Conservation (phyloP, 2,888 invertebrate genomes). For the Platerodrilus igneus region DNA sequence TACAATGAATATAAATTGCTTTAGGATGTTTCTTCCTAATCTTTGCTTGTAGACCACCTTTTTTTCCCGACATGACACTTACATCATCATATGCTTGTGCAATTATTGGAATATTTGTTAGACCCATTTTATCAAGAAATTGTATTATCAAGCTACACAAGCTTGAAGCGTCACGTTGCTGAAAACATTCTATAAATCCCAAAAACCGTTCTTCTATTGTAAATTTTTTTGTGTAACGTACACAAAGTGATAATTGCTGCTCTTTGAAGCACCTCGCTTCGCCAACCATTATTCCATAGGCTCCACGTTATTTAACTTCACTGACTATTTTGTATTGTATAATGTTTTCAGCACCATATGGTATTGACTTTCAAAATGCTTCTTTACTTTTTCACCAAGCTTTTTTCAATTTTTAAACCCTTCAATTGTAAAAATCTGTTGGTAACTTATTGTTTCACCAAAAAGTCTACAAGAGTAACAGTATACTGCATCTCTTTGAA, state of each 20-base stretch:
- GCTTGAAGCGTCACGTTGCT: constrained; percentile 3
- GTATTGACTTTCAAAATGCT: background rate
- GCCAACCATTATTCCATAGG: too few relatives aligned
- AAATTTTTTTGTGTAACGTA: too few relatives aligned
- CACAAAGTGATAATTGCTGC: too few relatives aligned
- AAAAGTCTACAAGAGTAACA: constrained; percentile 5
- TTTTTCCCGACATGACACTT: constrained; percentile 3
- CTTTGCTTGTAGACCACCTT: constrained; percentile 1
- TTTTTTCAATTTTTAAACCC: constrained; percentile 9
- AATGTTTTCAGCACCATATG: too few relatives aligned
- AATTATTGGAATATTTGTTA: constrained; percentile 7
- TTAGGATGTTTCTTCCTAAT: constrained; percentile 1
- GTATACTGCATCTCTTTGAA: constrained; percentile 6
- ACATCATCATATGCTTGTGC: constrained; percentile 9
- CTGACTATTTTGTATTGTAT: too few relatives aligned
- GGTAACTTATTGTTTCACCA: background rate
- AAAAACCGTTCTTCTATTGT: too few relatives aligned
- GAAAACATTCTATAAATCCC: constrained; percentile 4
- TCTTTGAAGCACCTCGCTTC: too few relatives aligned
- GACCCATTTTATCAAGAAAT: constrained; percentile 1
- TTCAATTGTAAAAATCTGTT: constrained; percentile 2
- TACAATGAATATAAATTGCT: constrained; percentile 1
- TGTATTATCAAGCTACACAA: constrained; percentile 2
- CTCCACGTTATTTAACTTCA: too few relatives aligned
- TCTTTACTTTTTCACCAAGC: constrained; percentile 3